Evolutionary conservation across 2,113 vertebrate genomes (phyloP).

Genomic region (Archocentrus centrarchus): DNA sequence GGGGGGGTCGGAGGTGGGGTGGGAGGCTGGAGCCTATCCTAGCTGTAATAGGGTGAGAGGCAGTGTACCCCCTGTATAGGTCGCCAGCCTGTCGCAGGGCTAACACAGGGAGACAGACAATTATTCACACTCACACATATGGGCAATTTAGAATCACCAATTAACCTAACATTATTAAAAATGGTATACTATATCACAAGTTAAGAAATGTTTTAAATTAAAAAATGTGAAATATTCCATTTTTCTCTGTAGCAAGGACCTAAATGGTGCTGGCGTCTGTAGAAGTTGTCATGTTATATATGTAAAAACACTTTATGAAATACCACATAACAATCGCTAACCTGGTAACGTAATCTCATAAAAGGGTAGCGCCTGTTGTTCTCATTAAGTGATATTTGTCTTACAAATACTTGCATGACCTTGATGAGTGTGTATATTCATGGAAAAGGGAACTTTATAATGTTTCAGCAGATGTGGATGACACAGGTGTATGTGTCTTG

Average conservation of each 20-base stretch:
- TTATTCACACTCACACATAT: too few species aligned
- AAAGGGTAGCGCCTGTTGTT: not conserved
- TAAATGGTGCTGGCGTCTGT: not conserved
- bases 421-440: not conserved
- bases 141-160: too few species aligned
- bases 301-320: not conserved
- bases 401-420: not conserved
- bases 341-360: not conserved
- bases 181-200: not conserved
- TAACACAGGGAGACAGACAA: too few species aligned
- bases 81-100: too few species aligned
- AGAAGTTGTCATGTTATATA: not conserved
- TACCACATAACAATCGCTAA: not conserved
- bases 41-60: too few species aligned
- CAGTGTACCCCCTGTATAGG: too few species aligned
- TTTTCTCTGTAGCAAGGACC: not conserved
- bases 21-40: too few species aligned
- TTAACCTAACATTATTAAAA: not conserved
- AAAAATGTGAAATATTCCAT: not conserved
- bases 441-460: not conserved
- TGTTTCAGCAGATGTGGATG: not conserved
- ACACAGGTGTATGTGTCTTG: not conserved
- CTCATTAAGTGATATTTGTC: not conserved
- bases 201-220: not conserved
- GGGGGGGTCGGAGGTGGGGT: too few species aligned